Evolutionary conservation across 2,113 vertebrate genomes (phyloP).

Genomic region (Plotosus lineatus): DNA sequence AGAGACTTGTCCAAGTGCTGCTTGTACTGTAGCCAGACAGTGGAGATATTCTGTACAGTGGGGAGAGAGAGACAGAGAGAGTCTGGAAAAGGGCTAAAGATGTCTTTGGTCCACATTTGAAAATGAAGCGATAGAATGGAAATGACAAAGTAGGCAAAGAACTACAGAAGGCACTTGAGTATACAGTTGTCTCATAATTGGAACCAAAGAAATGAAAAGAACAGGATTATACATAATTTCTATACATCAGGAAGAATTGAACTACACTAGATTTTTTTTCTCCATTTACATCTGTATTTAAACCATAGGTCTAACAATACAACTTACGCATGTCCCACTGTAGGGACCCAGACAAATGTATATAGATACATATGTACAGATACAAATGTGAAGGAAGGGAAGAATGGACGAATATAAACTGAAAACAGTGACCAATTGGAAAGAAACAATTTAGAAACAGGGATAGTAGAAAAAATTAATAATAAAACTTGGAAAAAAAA

Average conservation of each 20-base stretch:
- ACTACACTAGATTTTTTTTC: conserved; percentile 52
- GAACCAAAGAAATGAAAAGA: conserved; percentile 26
- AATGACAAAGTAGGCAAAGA: conserved; percentile 41
- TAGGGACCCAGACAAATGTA: conserved; percentile 62
- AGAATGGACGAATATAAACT: conserved; percentile 4
- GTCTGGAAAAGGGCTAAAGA: conserved; percentile 51
- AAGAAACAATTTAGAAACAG: conserved; percentile 34
- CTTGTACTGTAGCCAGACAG: conserved; percentile 42
- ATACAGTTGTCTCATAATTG: conserved; percentile 71
- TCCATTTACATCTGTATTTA: conserved; percentile 45
- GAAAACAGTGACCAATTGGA: conserved; percentile 48
- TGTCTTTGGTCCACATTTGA: conserved; percentile 76
- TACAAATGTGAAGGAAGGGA: conserved; percentile 47
- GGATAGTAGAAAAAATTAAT: conserved; percentile 15
- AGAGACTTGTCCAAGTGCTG: conserved; percentile 51
- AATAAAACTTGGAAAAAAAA: conserved; percentile 47
- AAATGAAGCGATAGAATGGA: conserved; percentile 55
- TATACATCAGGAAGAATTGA: conserved; percentile 57
- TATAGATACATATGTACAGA: conserved; percentile 70
- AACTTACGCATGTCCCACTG: conserved; percentile 68
- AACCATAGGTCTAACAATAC: conserved; percentile 63
- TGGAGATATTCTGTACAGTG: conserved; percentile 10
- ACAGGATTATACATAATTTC: neutral
- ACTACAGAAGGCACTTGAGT: conserved; percentile 80
- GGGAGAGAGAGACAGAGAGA: conserved; percentile 1